Percentiles rank a stretch among this genome's conserved stretches.
phyloP scores from a whole-genome alignment of 2,113 vertebrate genomes.

The Echinops telfairi region DNA sequence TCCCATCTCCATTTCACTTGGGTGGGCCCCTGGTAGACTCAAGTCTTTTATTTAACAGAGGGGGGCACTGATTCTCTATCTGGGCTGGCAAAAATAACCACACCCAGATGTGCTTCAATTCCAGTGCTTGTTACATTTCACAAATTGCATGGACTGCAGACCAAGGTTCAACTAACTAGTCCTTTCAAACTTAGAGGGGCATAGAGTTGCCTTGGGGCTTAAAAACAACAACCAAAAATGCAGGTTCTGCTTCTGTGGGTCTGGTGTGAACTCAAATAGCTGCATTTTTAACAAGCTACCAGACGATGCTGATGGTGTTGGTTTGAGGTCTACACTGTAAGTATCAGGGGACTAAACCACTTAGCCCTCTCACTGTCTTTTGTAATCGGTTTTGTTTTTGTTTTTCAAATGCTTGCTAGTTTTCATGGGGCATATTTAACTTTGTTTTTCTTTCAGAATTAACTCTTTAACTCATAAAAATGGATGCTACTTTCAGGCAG shows the following conservation, averaged over 20 bases:
- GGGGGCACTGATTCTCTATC: conserved; percentile 14
- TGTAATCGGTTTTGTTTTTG: not conserved
- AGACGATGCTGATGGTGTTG: not conserved
- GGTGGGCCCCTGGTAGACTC: not conserved
- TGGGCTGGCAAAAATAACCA: not conserved
- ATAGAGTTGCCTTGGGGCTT: not conserved
- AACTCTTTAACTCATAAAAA: conserved; percentile 48
- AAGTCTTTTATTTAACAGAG: not conserved
- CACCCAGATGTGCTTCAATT: not conserved
- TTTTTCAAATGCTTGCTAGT: conserved; percentile 44
- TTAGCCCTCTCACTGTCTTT: not conserved
- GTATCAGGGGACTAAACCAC: not conserved
- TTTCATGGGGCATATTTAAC: conserved; percentile 51
- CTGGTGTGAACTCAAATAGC: not conserved
- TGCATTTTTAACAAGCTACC: conserved; percentile 11
- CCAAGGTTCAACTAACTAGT: not conserved
- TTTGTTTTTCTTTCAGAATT: conserved; percentile 4
- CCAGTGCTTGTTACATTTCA: not conserved
- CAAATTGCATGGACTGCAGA: not conserved
- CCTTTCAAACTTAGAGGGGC: not conserved
- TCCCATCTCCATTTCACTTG: not conserved
- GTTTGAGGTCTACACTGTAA: not conserved
- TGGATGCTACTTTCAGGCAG: conserved; percentile 10
- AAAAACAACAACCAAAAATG: not conserved
- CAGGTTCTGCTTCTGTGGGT: not conserved